Percentiles rank a stretch among this genome's conserved stretches.
These are phyloP conservation scores for Erithacus rubecula DNA, from an alignment of 2,797 vertebrate species.

Conservation along the genomic window DNA sequence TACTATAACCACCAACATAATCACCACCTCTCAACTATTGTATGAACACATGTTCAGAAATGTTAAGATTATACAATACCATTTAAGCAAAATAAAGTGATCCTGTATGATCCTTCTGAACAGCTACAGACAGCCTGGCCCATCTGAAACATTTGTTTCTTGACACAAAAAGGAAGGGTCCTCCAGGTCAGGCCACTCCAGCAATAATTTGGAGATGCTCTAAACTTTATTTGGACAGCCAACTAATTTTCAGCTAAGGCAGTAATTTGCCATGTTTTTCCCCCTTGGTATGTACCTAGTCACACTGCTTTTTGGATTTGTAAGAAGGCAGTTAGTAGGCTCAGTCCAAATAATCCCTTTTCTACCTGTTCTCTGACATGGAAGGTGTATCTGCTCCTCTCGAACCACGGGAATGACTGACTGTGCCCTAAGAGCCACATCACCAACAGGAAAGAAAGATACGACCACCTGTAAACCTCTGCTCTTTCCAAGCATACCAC, in stretches of 20 bases:
- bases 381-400: neutral
- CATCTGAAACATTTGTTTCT: neutral
- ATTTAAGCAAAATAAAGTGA: neutral
- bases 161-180: neutral
- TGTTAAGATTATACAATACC: neutral
- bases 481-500: neutral
- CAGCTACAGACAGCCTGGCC: neutral
- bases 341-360: neutral
- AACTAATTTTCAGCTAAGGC: neutral
- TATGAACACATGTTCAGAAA: neutral
- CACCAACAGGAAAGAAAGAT: neutral
- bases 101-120: neutral
- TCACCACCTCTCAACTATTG: neutral
- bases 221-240: neutral
- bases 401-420: neutral
- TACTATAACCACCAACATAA: neutral
- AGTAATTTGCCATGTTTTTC: neutral
- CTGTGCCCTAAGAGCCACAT: neutral
- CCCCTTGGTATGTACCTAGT: neutral
- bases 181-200: neutral
- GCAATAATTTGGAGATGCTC: neutral
- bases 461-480: neutral
- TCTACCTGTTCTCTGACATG: neutral
- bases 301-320: neutral
- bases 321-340: neutral